A percentile compares a stretch with the other conserved stretches of the same genome.
Evolutionary conservation across 2,797 vertebrate species (phyloP).

Genomic region (Moxostoma hubbsi): DNA sequence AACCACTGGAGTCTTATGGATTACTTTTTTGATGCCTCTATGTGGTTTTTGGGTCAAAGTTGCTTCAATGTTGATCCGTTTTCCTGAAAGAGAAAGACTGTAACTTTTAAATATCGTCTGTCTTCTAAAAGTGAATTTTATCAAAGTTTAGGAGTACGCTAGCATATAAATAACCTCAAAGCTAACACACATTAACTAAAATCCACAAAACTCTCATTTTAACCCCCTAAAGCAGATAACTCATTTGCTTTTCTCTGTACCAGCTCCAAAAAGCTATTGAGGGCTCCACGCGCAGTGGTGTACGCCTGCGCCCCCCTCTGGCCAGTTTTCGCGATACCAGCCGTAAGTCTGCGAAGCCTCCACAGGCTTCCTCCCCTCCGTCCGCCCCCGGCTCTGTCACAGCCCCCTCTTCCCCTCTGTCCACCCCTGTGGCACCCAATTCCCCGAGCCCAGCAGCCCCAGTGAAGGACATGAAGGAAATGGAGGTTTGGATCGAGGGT

Average conservation of each 20-base stretch:
- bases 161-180: no score
- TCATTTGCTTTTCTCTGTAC: neutral
- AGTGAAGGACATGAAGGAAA: conserved; percentile 54
- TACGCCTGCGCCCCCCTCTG: conserved; percentile 87
- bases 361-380: conserved; percentile 58
- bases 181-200: neutral
- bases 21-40: no score
- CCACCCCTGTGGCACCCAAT: conserved; percentile 4
- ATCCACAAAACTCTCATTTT: no score
- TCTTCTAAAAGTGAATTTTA: no score
- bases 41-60: no score
- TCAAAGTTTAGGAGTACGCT: no score
- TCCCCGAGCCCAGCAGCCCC: neutral
- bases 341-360: conserved; percentile 70
- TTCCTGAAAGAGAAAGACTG: no score
- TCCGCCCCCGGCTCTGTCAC: conserved; percentile 28
- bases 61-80: no score
- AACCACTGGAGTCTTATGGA: no score
- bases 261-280: conserved; percentile 95
- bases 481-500: conserved; percentile 71
- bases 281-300: conserved; percentile 87
- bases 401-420: conserved; percentile 8
- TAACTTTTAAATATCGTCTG: no score
- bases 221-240: neutral
- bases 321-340: conserved; percentile 88